Evolutionary conservation across 2,888 invertebrate species (phyloP).

Genomic region (Drosophila phalerata): DNA sequence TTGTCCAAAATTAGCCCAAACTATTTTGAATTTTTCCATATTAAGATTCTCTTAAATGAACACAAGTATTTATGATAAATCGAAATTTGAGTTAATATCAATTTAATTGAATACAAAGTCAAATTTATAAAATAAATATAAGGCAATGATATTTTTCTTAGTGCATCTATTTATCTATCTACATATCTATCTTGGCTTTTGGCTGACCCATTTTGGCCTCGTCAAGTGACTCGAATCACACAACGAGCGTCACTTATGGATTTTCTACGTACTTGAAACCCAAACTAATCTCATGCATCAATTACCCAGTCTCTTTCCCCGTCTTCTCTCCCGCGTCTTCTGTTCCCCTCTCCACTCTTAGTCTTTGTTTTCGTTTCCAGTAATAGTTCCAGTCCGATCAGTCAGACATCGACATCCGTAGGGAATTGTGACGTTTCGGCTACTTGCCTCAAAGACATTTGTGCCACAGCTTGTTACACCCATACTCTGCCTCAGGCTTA

Average conservation of each 20-base stretch:
- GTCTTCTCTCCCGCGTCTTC: constrained; percentile 13
- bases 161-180: constrained; percentile 16
- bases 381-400: constrained; percentile 45
- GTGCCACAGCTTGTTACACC: constrained; percentile 36
- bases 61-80: too few relatives aligned
- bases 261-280: constrained; percentile 74
- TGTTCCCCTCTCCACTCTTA: neutral
- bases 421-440: constrained; percentile 64
- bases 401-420: constrained; percentile 71
- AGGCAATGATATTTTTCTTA: neutral
- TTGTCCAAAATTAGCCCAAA: too few relatives aligned
- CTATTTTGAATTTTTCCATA: too few relatives aligned
- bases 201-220: constrained; percentile 65
- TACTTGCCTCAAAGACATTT: constrained; percentile 55
- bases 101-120: too few relatives aligned
- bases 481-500: constrained; percentile 31
- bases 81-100: too few relatives aligned
- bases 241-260: constrained; percentile 76
- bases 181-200: constrained; percentile 20
- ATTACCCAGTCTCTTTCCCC: constrained; percentile 69
- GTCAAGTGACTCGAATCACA: constrained; percentile 59
- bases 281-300: constrained; percentile 80
- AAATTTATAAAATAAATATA: too few relatives aligned
- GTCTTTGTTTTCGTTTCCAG: neutral
- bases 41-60: too few relatives aligned